A percentile compares a stretch with the other conserved stretches of the same genome.
These are phyloP conservation scores for Halictus rubicundus DNA, from an alignment of 1,140 invertebrate genomes.

Conservation along the genomic window DNA sequence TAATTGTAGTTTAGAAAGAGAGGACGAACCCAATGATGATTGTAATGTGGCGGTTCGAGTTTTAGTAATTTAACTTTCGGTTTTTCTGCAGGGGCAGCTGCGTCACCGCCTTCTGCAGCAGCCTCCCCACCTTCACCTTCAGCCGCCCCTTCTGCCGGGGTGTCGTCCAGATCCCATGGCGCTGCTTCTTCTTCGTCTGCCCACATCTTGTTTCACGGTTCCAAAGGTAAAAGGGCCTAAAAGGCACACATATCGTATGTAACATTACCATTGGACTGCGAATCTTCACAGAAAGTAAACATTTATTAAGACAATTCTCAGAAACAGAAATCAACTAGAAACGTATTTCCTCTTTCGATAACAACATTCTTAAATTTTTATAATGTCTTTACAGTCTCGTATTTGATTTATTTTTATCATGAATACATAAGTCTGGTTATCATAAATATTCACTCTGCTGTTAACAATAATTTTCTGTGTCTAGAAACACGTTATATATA, in stretches of 20 bases:
- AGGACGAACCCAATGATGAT: slow-evolving; percentile 88
- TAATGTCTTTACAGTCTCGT: too few relatives aligned
- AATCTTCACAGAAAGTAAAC: too few relatives aligned
- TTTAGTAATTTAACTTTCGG: slow-evolving; percentile 41
- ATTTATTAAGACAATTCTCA: too few relatives aligned
- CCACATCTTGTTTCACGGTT: slow-evolving; percentile 69
- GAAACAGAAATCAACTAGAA: too few relatives aligned
- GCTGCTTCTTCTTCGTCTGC: slow-evolving; percentile 73
- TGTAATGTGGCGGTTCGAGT: slow-evolving; percentile 81
- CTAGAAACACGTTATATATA: too few relatives aligned
- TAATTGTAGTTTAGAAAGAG: slow-evolving; percentile 90
- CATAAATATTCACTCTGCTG: too few relatives aligned
- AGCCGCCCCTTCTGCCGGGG: slow-evolving; percentile 51
- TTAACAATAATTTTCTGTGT: too few relatives aligned
- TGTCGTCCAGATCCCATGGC: slow-evolving; percentile 70
- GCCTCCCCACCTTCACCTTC: slow-evolving; percentile 48
- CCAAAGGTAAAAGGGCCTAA: slow-evolving; percentile 25
- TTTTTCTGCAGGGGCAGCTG: slow-evolving; percentile 23
- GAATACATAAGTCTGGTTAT: too few relatives aligned
- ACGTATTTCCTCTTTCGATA: too few relatives aligned
- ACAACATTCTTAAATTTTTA: too few relatives aligned
- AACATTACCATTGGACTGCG: too few relatives aligned
- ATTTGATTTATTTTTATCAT: too few relatives aligned
- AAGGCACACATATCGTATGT: background rate
- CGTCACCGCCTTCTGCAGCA: slow-evolving; percentile 52